Evolutionary conservation across 2,797 vertebrate genomes (phyloP), one percentile per base, ranked within the genome.

Genomic region (Epinephelus malabaricus): DNA sequence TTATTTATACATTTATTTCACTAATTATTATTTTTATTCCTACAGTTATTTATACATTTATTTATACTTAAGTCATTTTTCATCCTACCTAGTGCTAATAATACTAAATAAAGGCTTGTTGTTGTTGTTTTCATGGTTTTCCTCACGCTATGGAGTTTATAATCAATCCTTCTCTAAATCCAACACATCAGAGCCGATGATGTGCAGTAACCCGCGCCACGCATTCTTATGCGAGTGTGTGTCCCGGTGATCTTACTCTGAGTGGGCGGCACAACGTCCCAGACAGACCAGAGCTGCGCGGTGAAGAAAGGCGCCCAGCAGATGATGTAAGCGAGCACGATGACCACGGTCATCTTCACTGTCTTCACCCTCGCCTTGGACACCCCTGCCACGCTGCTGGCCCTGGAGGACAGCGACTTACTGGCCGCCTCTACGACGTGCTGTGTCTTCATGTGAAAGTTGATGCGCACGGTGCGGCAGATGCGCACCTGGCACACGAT

Each of bases 221-320:
- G 5, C 53, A 38, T 3, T 30, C 5, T 50, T 14, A 14, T 25
- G 7, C 18, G 25, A 51, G 6, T 46, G n/a, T 27, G 21, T 46
- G 14, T 46, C 13, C 14, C 13, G 1, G 46, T 18, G 4, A 0
- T 79, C 95, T 95, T 91, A 96, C 95, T 91, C n/a, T 95, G 90
- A 25, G 78, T 93, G n/a, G 95, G 95, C 2, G 95, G 94, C 17
- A 92, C 49, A 0, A 23, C 21, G 69, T 95, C 95, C 96, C 96
- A 96, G 15, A 92, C 95, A 0, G 95, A 95, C 95, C 96, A 96
- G 18, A 96, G 93, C 89, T 96, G 96, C 70, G 95, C 95, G n/a
- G 92, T 95, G 88, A 96, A 96, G 91, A 96, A 96, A 0, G 95
- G 96, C 61, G 95, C 66, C 96, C 96, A 96, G 87, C 96, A 96